Conservation (phyloP, 2,113 vertebrate species). For the Philantomba maxwellii region DNA sequence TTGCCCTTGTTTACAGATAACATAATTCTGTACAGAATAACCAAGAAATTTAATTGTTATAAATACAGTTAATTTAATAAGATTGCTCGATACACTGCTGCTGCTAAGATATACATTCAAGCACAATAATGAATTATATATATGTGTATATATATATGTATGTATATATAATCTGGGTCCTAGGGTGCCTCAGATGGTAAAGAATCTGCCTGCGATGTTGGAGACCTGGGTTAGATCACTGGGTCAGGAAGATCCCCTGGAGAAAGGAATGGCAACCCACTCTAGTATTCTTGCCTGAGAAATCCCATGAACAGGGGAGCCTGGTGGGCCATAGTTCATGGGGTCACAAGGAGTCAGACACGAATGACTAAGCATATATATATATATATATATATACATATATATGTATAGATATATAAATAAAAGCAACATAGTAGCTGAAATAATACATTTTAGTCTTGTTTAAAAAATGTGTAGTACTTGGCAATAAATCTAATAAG, state of each 20-base stretch:
- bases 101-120: neutral
- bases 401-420: neutral
- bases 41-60: neutral
- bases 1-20: neutral
- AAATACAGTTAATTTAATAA: neutral
- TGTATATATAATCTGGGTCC: neutral
- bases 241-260: neutral
- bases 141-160: neutral
- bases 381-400: fast-evolving
- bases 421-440: neutral
- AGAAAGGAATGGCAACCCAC: neutral
- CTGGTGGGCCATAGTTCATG: neutral
- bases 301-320: neutral
- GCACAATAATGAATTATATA: neutral
- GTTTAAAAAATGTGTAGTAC: neutral
- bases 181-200: neutral
- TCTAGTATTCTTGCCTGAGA: neutral
- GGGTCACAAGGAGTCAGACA: no score
- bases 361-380: neutral
- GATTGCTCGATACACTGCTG: neutral
- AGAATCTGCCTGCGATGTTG: neutral
- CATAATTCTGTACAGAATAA: neutral
- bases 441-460: neutral
- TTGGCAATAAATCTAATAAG: neutral
- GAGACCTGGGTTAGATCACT: neutral